These are phyloP conservation scores for Pachyramphus minor DNA, from an alignment of 2,113 vertebrate genomes.

Conservation along the genomic window DNA sequence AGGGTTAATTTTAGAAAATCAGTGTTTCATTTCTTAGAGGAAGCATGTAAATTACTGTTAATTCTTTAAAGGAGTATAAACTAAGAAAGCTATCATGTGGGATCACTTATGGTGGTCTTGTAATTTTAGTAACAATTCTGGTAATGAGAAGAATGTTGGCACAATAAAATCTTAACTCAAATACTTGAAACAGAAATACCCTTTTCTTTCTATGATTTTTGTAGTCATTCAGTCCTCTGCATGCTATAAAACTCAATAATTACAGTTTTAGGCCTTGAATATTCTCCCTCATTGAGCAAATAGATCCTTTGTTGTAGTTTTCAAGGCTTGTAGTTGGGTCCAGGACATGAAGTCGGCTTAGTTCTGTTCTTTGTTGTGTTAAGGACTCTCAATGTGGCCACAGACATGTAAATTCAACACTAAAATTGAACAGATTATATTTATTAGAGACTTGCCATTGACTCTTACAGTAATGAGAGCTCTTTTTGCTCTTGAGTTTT, in stretches of 20 bases:
- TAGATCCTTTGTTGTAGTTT: not conserved
- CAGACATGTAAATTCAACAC: not conserved
- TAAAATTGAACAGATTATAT: not conserved
- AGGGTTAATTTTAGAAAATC: not conserved
- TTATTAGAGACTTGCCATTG: not conserved
- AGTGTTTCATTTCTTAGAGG: not conserved
- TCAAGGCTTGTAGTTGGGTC: not conserved
- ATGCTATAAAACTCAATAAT: not conserved
- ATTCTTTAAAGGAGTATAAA: not conserved
- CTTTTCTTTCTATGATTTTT: not conserved
- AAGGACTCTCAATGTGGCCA: not conserved
- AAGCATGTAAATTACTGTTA: not conserved
- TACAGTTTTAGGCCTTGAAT: not conserved
- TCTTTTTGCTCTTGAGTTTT: not conserved
- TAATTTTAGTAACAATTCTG: not conserved
- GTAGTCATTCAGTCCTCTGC: not conserved
- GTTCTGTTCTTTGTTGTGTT: not conserved
- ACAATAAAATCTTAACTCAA: not conserved
- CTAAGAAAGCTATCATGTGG: not conserved
- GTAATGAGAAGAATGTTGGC: not conserved
- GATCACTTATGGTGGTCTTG: not conserved
- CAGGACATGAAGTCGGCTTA: not conserved
- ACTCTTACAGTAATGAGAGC: not conserved
- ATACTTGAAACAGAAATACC: not conserved
- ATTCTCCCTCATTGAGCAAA: not conserved